Conservation (phyloP, 2,797 vertebrate species). For the Tragopan temminckii region DNA sequence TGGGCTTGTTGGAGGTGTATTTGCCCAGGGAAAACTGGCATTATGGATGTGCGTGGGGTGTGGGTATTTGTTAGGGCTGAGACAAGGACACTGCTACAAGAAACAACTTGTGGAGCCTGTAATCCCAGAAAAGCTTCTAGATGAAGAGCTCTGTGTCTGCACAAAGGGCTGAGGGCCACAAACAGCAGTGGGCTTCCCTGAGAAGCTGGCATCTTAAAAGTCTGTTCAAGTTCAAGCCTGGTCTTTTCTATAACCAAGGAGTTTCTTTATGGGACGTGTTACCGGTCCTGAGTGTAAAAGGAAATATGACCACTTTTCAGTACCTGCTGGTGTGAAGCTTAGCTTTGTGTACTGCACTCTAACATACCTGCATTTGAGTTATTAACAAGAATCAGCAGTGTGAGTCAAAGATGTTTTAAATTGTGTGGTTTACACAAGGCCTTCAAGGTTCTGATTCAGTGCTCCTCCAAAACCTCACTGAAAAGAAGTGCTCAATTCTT, state of each 20-base stretch:
- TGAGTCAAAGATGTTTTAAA: background rate
- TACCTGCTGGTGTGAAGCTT: background rate
- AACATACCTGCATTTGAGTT: background rate
- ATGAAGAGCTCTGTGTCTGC: background rate
- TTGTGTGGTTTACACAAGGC: background rate
- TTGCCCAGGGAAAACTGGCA: accelerated
- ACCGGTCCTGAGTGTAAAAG: background rate
- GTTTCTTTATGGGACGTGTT: background rate
- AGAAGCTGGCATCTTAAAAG: background rate
- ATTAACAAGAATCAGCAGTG: background rate
- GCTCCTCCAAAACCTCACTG: background rate
- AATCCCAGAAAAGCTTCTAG: background rate
- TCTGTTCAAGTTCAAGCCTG: background rate
- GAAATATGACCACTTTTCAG: background rate
- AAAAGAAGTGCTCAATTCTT: background rate
- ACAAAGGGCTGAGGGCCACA: background rate
- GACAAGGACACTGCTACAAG: background rate
- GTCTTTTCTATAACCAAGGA: background rate
- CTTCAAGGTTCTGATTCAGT: background rate
- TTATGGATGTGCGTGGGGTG: background rate
- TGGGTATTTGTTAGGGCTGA: background rate
- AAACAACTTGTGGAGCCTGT: background rate
- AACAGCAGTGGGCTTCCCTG: background rate
- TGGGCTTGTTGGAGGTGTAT: background rate
- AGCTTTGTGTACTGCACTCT: background rate